A percentile compares a stretch with the other conserved stretches of the same genome.
phyloP scores from a whole-genome alignment of 2,888 invertebrate species.

The Drosophila falleni region DNA sequence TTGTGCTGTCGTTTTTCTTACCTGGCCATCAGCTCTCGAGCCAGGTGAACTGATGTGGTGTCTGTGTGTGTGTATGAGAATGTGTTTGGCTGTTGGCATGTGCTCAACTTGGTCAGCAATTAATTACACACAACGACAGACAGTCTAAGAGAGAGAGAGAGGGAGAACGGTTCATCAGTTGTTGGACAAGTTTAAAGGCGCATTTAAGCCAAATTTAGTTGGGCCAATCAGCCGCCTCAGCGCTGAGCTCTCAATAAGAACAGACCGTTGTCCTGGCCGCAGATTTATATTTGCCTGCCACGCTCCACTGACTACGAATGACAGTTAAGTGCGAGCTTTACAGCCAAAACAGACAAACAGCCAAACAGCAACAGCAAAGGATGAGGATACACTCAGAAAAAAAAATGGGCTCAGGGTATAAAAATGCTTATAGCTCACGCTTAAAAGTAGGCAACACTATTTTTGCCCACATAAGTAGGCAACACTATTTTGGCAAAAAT shows the following conservation, averaged over 20 bases:
- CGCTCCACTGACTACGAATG: constrained; percentile 68
- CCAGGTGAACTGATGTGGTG: constrained; percentile 21
- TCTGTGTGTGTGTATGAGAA: constrained; percentile 29
- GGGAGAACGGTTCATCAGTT: constrained; percentile 44
- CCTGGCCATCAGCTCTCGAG: constrained; percentile 13
- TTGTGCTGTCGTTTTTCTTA: constrained; percentile 73
- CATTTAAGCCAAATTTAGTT: constrained; percentile 67
- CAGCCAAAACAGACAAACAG: constrained; percentile 19
- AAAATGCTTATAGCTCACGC: no score
- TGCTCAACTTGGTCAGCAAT: constrained; percentile 76
- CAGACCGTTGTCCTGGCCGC: constrained; percentile 40
- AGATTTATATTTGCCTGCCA: constrained; percentile 68
- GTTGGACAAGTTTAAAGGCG: constrained; percentile 53
- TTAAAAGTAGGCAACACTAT: no score
- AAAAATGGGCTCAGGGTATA: no score
- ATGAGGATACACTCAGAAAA: no score
- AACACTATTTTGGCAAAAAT: no score
- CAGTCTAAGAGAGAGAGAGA: constrained; percentile 1
- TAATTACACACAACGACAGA: constrained; percentile 64
- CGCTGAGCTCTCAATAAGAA: constrained; percentile 53
- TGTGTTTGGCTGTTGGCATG: constrained; percentile 52
- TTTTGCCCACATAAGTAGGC: no score
- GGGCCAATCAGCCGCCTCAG: constrained; percentile 40
- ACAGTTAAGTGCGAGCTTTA: constrained; percentile 47
- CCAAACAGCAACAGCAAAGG: neutral